Evolutionary conservation across 2,888 invertebrate genomes (phyloP), one percentile per base, ranked within the genome.

Genomic region (Conus canariensis): DNA sequence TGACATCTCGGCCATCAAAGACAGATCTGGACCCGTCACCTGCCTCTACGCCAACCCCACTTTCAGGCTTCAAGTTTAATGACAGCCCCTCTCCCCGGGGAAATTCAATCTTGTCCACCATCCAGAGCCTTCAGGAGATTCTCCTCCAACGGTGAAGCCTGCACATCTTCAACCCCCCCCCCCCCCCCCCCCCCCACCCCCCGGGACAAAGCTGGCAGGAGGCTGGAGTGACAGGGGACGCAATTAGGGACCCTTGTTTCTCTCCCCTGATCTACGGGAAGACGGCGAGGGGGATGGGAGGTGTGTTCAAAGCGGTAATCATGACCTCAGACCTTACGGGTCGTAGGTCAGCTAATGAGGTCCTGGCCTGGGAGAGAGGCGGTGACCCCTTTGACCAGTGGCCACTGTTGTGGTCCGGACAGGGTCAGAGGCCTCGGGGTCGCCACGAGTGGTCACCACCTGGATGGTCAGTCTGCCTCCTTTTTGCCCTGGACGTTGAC

Each of bases 241-340:
- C 90, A 88, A 90, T 90, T 89, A 90, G n/a, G 56, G 60, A n/a
- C 74, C 80, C 64, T 90, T 77, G 88, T 89, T 90, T 90, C 74
- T 80, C 89, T 86, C 90, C 45, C 80, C 77, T 19, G 77, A 19
- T 22, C 22, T 70, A 70, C 22, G 8, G 64, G 64, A 64, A 64
- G 16, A 64, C 22, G 64, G 64, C 45, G 56, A 67, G 86, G 25
- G 22, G 56, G 30, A 9, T 64, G 88, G 77, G 60, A 64, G 56
- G 87, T 14, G 83, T 86, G 85, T 85, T 90, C 59, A 91, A 90
- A 90, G 90, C 91, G 90, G 91, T 92, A 92, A 92, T 92, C 92
- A 90, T 90, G 91, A 90, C 89, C 91, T 90, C 85, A 90, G 90
- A 91, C 89, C 90, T 67, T 85, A 10, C 77, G 83, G 92, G 91